Evolutionary conservation across 2,113 vertebrate species (phyloP).

Genomic region (Tragulus kanchil): DNA sequence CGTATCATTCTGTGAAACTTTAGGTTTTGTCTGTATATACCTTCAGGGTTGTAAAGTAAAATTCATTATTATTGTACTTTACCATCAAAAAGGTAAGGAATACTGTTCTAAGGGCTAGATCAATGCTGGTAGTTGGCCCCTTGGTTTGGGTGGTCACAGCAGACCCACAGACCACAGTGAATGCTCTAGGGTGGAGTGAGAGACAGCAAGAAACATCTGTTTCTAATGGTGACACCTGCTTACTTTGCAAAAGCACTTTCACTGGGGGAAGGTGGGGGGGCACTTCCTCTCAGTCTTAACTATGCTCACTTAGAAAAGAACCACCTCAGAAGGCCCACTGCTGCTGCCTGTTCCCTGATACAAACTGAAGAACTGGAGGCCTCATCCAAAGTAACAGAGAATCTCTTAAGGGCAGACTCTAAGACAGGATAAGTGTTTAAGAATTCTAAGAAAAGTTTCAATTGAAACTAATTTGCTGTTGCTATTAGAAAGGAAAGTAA

Average conservation of each 20-base stretch:
- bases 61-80: not conserved
- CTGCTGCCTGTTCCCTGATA: not conserved
- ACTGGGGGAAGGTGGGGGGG: too few species aligned
- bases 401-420: not conserved
- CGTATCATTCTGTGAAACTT: conserved; percentile 10
- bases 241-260: not conserved
- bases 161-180: not conserved
- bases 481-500: conserved; percentile 2
- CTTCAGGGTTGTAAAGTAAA: not conserved
- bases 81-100: not conserved
- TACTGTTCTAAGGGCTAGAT: not conserved
- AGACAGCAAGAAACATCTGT: not conserved
- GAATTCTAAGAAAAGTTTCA: conserved; percentile 29
- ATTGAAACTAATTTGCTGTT: not conserved
- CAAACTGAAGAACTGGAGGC: not conserved
- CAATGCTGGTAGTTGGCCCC: too few species aligned
- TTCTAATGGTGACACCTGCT: not conserved
- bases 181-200: not conserved
- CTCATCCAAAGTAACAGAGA: not conserved
- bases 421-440: not conserved
- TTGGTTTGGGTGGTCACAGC: not conserved
- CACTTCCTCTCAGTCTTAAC: not conserved
- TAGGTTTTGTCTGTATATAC: not conserved
- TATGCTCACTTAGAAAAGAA: not conserved
- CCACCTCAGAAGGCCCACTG: not conserved